Base-by-base conservation (phyloP, 2,888 invertebrate species). In the Tachystola acroxantha region DNA sequence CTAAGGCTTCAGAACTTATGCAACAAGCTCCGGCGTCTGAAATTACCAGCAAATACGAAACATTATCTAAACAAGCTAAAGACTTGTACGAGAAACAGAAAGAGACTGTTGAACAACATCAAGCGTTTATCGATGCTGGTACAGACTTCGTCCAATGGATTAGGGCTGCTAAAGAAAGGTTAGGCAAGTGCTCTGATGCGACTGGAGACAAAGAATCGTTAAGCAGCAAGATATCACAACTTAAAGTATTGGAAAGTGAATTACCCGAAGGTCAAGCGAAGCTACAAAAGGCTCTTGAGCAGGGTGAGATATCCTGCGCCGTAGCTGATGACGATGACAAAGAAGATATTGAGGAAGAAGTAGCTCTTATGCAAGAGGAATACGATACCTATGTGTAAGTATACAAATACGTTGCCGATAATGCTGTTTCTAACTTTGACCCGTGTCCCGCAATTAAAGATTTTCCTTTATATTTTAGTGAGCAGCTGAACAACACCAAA, bases 91-190 rank as follows among this genome's bases (percentile, higher is more conserved):
- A 93, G 20, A 95, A 94, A 62, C 96, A 96, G 66, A 95, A 94
- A 69, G 94, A 94, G 69, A 94, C 95, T 1, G 96, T 96, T 1
- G 96, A 96, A 63, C 93, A 95, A 60, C 95, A 96, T 71, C 96
- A 97, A 78, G 94, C 94, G 1, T 96, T 97, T 61, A 94, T 97
- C 29, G 96, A 98, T 78, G 93, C 95, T 46, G 96, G 95, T 46
- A 93, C 95, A 69, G 96, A 96, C 54, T 97, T 97, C 68, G 92
- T 94, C 50, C 93, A 95, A 60, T 98, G 98, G 98, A 90, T 98
- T 39, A 90, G 96, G 48, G 91, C 92, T 42, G 94, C 96, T n/a
- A 95, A 95, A 59, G 98, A 98, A 74, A 91, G 93, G 39, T 84
- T 97, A 37, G 93, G 95, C 43, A 96, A 97, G 68, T 97, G 97